These are phyloP conservation scores for Galeopterus variegatus DNA, from an alignment of 2,113 vertebrate genomes.

Conservation along the genomic window DNA sequence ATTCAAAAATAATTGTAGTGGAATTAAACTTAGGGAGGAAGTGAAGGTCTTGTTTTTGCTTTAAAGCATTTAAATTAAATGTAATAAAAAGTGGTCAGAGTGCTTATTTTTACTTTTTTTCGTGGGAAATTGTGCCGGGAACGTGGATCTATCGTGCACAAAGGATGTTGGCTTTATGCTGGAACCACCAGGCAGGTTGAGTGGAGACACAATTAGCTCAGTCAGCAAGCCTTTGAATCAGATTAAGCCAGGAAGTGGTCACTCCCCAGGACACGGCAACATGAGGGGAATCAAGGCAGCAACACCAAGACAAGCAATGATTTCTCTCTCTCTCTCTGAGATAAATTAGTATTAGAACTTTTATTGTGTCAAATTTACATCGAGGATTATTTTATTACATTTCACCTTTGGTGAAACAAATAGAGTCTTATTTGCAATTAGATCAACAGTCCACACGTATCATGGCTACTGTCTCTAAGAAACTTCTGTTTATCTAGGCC, in stretches of 20 bases:
- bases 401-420: constrained; percentile 69
- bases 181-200: constrained; percentile 64
- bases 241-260: constrained; percentile 69
- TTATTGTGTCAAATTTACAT: constrained; percentile 40
- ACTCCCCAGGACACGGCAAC: constrained; percentile 56
- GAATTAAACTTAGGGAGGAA: constrained; percentile 41
- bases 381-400: constrained; percentile 26
- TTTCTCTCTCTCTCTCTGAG: neutral
- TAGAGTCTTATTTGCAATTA: constrained; percentile 79
- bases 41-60: constrained; percentile 14
- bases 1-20: constrained; percentile 1
- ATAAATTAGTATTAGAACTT: constrained; percentile 34
- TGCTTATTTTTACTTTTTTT: constrained; percentile 72
- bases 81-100: constrained; percentile 42
- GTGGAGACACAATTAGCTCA: constrained; percentile 72
- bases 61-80: constrained; percentile 61
- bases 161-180: constrained; percentile 58
- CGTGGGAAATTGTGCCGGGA: constrained; percentile 77
- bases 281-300: constrained; percentile 55
- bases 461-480: constrained; percentile 89
- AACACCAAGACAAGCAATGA: constrained; percentile 43
- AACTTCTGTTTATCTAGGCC: constrained; percentile 86
- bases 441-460: constrained; percentile 83
- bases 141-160: constrained; percentile 72
- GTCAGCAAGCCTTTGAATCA: constrained; percentile 71